Evolutionary conservation across 2,888 invertebrate species (phyloP), one percentile per base, ranked within the genome.

Genomic region (Notodonta ziczac): DNA sequence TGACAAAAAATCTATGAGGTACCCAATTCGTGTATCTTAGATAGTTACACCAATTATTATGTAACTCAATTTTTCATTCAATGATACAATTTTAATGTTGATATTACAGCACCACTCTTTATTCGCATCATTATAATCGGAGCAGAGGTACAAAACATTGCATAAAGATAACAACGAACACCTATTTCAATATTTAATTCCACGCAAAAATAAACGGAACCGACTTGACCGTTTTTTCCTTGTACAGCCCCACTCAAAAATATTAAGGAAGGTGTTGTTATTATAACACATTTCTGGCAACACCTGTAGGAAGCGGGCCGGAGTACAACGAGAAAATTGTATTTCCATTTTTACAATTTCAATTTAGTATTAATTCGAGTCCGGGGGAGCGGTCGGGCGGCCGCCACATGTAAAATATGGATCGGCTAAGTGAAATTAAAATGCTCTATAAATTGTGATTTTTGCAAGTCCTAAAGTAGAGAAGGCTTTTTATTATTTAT

Each of bases 401-500:
- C 84, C 87, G 86, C 92, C 93, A 93, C 93, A 93, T 92, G 93
- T 93, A 93, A 93, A 93, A 93, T 93, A 93, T 93, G 93, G 92
- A 93, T 91, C 90, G 90, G 89, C 93, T 93, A 93, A 93, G 93
- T 93, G 93, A 93, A 93, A 93, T 93, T 93, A 93, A 93, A 93
- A 93, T 89, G 91, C 90, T 92, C 93, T 93, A 93, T 93, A 93
- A 93, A 93, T 93, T 93, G 91, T 92, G 92, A 93, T 93, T 93
- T 93, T 93, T 93, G 93, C 93, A 93, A 93, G 93, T 93, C 91
- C 93, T 90, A 92, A 93, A 93, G 93, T 93, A 92, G 91, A 91
- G 91, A 91, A 92, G 91, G 91, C 91, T 92, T 91, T 91, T 91
- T 92, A 92, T 92, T 90, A 93, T 93, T 93, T 93, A 93, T 93